Percentiles rank a stretch among this genome's conserved stretches.
Conservation (phyloP, 2,797 vertebrate species). For the Acanthornis magna region DNA sequence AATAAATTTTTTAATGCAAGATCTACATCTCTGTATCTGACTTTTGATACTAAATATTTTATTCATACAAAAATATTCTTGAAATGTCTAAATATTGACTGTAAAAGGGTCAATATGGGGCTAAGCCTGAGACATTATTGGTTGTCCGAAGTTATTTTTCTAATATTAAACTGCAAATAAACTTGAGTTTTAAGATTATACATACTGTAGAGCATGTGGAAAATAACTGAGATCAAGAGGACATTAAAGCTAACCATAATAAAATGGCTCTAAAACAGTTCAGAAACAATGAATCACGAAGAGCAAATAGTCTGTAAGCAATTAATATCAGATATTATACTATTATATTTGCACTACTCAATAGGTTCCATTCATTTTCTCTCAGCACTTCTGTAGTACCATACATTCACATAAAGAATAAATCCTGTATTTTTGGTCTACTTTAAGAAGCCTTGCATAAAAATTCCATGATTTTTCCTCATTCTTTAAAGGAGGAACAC, state of each 20-base stretch:
- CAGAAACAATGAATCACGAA: neutral
- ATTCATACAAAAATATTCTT: neutral
- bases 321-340: neutral
- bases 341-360: neutral
- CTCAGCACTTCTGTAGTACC: neutral
- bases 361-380: neutral
- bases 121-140: neutral
- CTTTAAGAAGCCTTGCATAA: neutral
- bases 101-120: neutral
- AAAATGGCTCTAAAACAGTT: neutral
- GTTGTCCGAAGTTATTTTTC: neutral
- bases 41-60: neutral
- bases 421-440: neutral
- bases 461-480: neutral
- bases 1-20: neutral
- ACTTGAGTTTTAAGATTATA: neutral
- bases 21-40: neutral
- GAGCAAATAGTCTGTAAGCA: neutral
- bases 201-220: neutral
- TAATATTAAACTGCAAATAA: neutral
- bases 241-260: neutral
- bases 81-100: neutral
- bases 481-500: neutral
- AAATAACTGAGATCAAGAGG: neutral
- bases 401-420: neutral